Conservation (phyloP, 2,888 invertebrate genomes). For the Eremobia ochroleuca region DNA sequence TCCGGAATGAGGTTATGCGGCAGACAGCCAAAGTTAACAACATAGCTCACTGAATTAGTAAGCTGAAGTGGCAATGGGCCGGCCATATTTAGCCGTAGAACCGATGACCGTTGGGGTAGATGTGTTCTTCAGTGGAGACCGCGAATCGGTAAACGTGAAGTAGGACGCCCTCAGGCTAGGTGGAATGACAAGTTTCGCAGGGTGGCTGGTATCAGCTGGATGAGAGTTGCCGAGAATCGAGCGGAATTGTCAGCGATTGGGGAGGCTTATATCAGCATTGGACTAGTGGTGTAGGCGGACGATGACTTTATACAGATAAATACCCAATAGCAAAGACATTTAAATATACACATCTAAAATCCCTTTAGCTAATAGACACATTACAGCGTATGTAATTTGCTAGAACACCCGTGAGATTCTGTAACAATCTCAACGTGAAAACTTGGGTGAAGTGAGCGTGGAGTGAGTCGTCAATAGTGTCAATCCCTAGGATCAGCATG, state of each 20-base stretch:
- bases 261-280: background rate
- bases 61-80: background rate
- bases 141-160: too few species aligned
- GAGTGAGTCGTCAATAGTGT: too few species aligned
- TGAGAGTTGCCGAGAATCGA: background rate
- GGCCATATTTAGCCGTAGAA: background rate
- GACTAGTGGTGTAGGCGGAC: background rate
- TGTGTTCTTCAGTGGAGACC: background rate
- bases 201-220: background rate
- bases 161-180: background rate
- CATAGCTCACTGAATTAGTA: background rate
- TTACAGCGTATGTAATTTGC: background rate
- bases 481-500: too few species aligned
- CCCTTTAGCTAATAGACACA: background rate
- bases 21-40: background rate
- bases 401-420: too few species aligned
- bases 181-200: background rate
- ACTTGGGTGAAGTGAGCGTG: too few species aligned
- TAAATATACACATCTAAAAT: background rate
- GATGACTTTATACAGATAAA: background rate
- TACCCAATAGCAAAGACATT: background rate
- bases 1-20: background rate
- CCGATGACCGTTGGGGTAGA: background rate
- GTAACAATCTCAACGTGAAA: too few species aligned
- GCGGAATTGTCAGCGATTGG: background rate